phyloP scores from a whole-genome alignment of 2,888 invertebrate genomes.

The Oscheius sp. region DNA sequence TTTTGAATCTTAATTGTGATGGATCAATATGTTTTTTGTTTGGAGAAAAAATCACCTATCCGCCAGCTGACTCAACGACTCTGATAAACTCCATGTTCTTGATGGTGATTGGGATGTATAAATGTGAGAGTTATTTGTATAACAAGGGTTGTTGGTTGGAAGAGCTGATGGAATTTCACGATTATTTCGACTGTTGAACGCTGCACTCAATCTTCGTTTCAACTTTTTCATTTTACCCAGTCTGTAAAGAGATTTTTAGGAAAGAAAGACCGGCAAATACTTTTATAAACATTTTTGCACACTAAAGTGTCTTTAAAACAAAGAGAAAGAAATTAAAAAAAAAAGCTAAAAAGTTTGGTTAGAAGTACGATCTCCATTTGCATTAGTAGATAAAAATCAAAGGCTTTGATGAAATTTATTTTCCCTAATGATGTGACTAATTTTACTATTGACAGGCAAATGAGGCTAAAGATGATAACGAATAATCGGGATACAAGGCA shows the following conservation, averaged over 20 bases:
- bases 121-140: constrained; percentile 10
- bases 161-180: background rate
- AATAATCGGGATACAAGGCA: constrained; percentile 21
- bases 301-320: too few relatives aligned
- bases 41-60: constrained; percentile 39
- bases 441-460: too few relatives aligned
- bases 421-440: too few relatives aligned
- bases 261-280: background rate
- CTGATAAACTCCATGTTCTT: constrained; percentile 44
- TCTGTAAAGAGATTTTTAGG: too few relatives aligned
- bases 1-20: too few relatives aligned
- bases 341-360: too few relatives aligned
- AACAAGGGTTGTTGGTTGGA: background rate
- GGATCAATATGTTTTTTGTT: too few relatives aligned
- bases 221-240: constrained; percentile 66
- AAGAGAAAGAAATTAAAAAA: background rate
- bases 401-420: too few relatives aligned
- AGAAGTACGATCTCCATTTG: too few relatives aligned
- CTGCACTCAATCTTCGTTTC: constrained; percentile 59
- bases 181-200: constrained; percentile 46
- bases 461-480: background rate
- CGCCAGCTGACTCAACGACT: constrained; percentile 59
- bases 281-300: too few relatives aligned
- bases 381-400: too few relatives aligned
- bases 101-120: constrained; percentile 4